Percentiles rank a stretch among this genome's conserved stretches.
Evolutionary conservation across 2,113 vertebrate species (phyloP).

Genomic region (Drymodes brunneopygia): DNA sequence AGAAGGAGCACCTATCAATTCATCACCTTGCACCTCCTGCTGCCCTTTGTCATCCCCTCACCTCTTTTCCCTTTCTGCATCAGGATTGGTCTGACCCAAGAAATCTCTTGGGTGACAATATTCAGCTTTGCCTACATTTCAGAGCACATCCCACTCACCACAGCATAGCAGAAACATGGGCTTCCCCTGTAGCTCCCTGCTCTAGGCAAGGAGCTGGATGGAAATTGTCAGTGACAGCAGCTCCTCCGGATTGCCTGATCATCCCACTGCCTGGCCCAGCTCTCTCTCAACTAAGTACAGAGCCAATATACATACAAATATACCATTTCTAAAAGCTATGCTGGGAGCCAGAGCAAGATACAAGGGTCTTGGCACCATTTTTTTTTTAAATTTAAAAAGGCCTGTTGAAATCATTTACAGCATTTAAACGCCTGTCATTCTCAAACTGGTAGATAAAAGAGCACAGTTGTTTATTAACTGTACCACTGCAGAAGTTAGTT

Average conservation of each 20-base stretch:
- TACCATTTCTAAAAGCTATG: background rate
- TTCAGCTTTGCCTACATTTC: background rate
- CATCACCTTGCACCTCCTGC: fast-evolving
- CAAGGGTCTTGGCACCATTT: background rate
- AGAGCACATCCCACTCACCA: background rate
- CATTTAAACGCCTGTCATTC: background rate
- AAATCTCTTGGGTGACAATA: background rate
- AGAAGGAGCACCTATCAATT: background rate
- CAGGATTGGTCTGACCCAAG: background rate
- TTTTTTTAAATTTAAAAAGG: background rate
- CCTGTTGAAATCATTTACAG: background rate
- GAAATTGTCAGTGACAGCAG: fast-evolving
- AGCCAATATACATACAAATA: background rate
- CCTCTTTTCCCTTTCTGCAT: background rate
- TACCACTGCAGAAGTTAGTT: background rate
- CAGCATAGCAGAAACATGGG: background rate
- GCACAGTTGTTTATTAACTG: background rate
- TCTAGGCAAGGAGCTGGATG: background rate
- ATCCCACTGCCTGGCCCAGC: too few relatives aligned
- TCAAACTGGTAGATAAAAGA: background rate
- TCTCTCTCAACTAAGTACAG: background rate
- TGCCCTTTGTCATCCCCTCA: background rate
- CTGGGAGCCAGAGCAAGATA: background rate
- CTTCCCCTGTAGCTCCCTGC: background rate
- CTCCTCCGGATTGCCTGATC: background rate